phyloP scores from a whole-genome alignment of 2,797 vertebrate genomes.

The Eulemur rubriventer region DNA sequence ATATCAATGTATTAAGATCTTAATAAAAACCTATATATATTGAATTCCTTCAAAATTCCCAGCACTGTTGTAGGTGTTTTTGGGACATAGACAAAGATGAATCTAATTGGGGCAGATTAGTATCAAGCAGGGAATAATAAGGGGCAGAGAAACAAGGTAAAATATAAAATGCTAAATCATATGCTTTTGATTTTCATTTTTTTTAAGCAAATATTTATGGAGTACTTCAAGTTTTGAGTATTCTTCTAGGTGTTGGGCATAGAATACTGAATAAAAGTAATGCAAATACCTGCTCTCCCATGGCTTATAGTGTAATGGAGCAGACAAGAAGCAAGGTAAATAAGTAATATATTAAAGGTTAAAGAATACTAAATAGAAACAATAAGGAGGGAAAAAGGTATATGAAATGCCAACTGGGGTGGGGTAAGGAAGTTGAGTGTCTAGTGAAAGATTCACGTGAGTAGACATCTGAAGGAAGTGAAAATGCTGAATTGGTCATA shows the following conservation, averaged over 20 bases:
- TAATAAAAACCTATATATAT: not conserved
- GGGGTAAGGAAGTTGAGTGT: not conserved
- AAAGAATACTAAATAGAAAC: not conserved
- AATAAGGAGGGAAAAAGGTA: not conserved
- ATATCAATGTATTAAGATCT: not conserved
- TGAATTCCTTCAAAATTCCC: not conserved
- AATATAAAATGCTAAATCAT: not conserved
- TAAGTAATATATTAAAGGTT: not conserved
- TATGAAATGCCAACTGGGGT: not conserved
- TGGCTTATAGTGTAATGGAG: not conserved
- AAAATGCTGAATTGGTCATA: not conserved
- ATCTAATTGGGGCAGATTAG: not conserved
- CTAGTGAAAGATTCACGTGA: not conserved
- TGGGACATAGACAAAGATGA: not conserved
- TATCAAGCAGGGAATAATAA: not conserved
- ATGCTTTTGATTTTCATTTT: not conserved
- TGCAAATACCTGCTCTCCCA: not conserved
- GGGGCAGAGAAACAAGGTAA: not conserved
- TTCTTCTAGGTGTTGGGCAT: not conserved
- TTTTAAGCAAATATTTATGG: not conserved
- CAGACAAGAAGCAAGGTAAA: not conserved
- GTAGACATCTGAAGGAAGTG: not conserved
- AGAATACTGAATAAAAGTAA: not conserved
- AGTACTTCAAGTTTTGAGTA: not conserved
- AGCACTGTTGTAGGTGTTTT: not conserved